Conservation (phyloP, 2,113 vertebrate genomes). For the Prinia subflava region DNA sequence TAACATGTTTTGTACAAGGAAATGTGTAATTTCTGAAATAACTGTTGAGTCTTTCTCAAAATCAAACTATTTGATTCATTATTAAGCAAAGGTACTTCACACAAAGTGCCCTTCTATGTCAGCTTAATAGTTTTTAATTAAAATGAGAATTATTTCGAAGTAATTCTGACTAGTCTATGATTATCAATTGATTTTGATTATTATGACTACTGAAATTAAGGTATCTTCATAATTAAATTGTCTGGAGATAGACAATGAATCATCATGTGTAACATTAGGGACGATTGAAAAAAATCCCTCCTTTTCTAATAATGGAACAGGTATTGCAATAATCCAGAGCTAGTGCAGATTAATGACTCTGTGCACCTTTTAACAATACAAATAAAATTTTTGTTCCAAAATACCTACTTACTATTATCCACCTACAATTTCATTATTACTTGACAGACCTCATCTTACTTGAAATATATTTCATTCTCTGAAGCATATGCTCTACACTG, state of each 20-base stretch:
- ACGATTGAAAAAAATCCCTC: accelerated
- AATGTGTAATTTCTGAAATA: background rate
- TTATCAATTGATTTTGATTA: constrained; percentile 57
- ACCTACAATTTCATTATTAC: background rate
- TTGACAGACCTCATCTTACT: background rate
- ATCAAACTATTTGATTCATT: constrained; percentile 8
- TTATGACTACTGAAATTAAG: constrained; percentile 39
- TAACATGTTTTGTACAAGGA: background rate
- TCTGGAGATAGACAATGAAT: constrained; percentile 12
- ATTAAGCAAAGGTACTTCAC: constrained; percentile 5
- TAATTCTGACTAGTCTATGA: constrained; percentile 55
- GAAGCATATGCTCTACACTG: background rate
- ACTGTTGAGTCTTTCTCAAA: background rate
- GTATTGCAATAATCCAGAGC: background rate
- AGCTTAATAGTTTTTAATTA: constrained; percentile 60
- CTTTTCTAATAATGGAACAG: background rate
- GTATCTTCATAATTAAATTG: constrained; percentile 54
- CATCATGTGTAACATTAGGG: background rate
- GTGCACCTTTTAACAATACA: background rate
- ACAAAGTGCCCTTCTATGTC: background rate
- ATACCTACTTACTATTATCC: background rate
- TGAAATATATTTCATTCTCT: background rate
- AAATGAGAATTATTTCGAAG: background rate
- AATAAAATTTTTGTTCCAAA: background rate
- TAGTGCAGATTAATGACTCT: background rate